Base-by-base conservation (phyloP, 2,797 vertebrate species). In the Phylloscopus collybita region DNA sequence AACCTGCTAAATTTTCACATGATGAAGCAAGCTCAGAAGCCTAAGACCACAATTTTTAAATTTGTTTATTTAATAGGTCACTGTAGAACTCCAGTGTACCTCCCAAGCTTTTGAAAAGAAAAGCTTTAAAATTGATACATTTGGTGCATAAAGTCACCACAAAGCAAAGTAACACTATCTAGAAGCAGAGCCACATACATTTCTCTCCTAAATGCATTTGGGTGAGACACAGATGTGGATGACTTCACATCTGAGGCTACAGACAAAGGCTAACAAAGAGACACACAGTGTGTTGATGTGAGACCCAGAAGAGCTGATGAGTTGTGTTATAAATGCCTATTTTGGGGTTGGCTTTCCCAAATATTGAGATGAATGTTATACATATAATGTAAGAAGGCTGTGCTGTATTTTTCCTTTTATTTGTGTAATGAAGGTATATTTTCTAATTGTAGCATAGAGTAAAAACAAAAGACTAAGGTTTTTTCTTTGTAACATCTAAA, bases 261-360 rank as follows among this genome's bases (percentile, higher is more conserved):
- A 67, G 36, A 36, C 2, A 62, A 72, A 66, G 47, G 36, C 20
- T 38, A 57, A 51, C 13, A 11, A 36, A 62, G 57, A 50, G 44
- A 15, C 21, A 64, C 27, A 5, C 5, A 7, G 26, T 3, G 34
- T 10, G 4, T 2, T n/a, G 45, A 19, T 47, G 45, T 0, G 16
- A 92, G 16, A 25, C 20, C 13, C 62, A 72, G 38, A 66, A 51
- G 19, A 47, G 59, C 0, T 19, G 11, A 32, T 1, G 3, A 72
- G 42, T 11, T 38, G 38, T 38, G 38, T 38, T 38, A 38, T 38
- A 38, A 11, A 38, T 38, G 38, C 38, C 9, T 11, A 38, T 38
- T 38, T 38, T 38, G 38, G 11, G 9, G 38, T 38, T 38, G 38
- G 38, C 38, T 38, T 38, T 38, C 11, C 38, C 9, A 38, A 38